phyloP scores from a whole-genome alignment of 2,113 vertebrate species.

The Amblyornis subalaris region DNA sequence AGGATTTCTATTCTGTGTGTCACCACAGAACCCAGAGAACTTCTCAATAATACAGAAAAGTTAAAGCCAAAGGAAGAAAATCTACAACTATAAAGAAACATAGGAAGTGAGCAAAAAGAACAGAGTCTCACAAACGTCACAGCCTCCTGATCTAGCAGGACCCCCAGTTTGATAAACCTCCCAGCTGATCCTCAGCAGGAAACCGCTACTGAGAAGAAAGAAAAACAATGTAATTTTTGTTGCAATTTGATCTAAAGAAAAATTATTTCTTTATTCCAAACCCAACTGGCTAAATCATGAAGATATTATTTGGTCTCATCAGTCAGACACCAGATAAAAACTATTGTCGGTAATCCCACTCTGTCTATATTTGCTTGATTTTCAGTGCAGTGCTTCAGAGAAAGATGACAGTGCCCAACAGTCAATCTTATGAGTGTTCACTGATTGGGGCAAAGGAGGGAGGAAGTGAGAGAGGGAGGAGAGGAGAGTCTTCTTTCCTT shows the following conservation, averaged over 20 bases:
- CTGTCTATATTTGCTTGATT: background rate
- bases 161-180: rapidly evolving
- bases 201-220: background rate
- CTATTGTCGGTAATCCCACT: background rate
- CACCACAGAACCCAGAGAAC: background rate
- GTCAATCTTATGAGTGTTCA: background rate
- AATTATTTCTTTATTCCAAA: background rate
- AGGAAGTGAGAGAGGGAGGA: background rate
- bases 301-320: background rate
- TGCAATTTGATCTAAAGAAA: background rate
- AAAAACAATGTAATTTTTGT: background rate
- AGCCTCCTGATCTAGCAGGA: background rate
- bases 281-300: background rate
- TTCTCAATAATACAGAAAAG: background rate
- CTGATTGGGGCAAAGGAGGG: background rate
- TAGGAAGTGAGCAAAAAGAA: background rate
- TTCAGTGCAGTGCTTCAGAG: background rate
- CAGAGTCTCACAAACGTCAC: background rate
- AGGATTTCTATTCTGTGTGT: background rate
- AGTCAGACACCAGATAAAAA: background rate
- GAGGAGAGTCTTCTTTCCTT: background rate
- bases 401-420: background rate
- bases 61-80: background rate
- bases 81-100: background rate
- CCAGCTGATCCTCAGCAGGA: background rate